A percentile compares a stretch with the other conserved stretches of the same genome.
Evolutionary conservation across 2,797 vertebrate species (phyloP).

Genomic region (Spea hammondii): DNA sequence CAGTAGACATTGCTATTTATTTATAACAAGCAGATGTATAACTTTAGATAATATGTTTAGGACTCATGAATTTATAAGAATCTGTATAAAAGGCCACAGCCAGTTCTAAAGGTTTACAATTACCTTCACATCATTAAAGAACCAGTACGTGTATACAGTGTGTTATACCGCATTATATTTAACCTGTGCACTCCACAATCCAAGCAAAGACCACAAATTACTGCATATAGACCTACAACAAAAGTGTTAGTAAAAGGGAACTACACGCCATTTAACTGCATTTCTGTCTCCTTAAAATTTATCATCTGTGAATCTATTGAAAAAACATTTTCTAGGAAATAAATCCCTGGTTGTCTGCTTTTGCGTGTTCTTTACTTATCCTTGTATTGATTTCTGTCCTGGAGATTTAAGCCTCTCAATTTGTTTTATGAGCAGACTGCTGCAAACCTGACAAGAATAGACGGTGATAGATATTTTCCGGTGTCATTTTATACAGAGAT

Average conservation of each 20-base stretch:
- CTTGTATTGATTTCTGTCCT: conserved; percentile 65
- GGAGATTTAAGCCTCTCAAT: conserved; percentile 66
- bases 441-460: conserved; percentile 58
- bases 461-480: conserved; percentile 60
- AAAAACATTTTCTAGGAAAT: conserved; percentile 68
- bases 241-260: conserved; percentile 31
- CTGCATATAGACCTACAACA: conserved; percentile 21
- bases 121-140: too few relatives aligned
- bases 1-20: too few relatives aligned
- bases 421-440: conserved; percentile 67
- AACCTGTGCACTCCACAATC: conserved; percentile 26
- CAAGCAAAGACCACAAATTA: conserved; percentile 2
- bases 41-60: too few relatives aligned
- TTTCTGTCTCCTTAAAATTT: conserved; percentile 59
- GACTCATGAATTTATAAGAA: too few relatives aligned
- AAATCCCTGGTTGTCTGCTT: conserved; percentile 65
- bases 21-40: too few relatives aligned
- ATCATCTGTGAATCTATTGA: conserved; percentile 65
- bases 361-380: conserved; percentile 65
- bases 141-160: background rate
- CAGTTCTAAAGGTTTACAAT: too few relatives aligned
- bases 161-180: conserved; percentile 7
- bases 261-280: conserved; percentile 57
- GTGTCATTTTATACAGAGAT: conserved; percentile 61
- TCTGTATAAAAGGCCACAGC: too few relatives aligned